Conservation (phyloP, 2,113 vertebrate genomes). For the Calidris pygmaea region DNA sequence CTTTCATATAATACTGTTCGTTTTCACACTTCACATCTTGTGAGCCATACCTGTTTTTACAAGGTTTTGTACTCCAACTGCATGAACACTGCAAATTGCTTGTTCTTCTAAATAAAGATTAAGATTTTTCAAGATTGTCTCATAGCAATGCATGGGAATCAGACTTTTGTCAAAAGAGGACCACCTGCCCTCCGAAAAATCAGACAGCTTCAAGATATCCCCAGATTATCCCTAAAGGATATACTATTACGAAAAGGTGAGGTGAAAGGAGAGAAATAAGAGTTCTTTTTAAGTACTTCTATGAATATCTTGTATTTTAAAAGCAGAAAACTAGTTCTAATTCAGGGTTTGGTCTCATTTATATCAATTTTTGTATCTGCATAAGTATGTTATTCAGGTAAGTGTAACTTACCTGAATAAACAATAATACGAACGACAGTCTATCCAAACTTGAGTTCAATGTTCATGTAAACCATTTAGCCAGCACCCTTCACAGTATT, state of each 20-base stretch:
- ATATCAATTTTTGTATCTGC: not conserved
- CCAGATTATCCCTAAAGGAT: not conserved
- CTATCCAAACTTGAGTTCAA: not conserved
- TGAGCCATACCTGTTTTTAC: conserved; percentile 2
- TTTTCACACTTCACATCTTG: conserved; percentile 31
- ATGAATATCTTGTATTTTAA: not conserved
- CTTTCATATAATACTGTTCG: not conserved
- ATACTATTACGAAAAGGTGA: not conserved
- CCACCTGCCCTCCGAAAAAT: not conserved
- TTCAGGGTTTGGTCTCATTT: not conserved
- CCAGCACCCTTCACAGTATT: not conserved
- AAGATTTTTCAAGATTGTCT: not conserved
- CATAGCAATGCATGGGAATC: not conserved
- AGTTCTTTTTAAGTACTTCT: not conserved
- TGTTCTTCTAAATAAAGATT: not conserved
- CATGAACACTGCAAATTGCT: not conserved
- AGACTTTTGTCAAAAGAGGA: not conserved
- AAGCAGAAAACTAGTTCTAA: not conserved
- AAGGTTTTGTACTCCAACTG: not conserved
- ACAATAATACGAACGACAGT: not conserved
- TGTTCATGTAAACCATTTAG: not conserved
- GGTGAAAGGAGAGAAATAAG: not conserved
- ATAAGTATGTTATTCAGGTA: not conserved
- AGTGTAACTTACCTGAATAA: not conserved
- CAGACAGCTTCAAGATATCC: not conserved